Evolutionary conservation across 2,888 invertebrate genomes (phyloP).

Genomic region (Lasioglossum morio): DNA sequence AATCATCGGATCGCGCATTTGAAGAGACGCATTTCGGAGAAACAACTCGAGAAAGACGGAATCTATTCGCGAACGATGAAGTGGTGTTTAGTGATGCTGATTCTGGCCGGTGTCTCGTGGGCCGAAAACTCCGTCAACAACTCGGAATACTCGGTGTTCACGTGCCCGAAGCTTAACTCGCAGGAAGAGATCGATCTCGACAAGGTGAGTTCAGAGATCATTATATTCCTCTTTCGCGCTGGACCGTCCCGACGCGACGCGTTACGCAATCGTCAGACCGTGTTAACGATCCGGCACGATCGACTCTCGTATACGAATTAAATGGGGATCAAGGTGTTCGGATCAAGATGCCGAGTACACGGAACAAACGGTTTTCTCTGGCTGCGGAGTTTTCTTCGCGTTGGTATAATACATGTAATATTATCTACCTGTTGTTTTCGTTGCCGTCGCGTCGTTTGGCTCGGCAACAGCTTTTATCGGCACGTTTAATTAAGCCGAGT

Average conservation of each 20-base stretch:
- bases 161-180: conserved; percentile 72
- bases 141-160: conserved; percentile 58
- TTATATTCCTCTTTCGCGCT: neutral
- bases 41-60: conserved; percentile 15
- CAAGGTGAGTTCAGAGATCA: conserved; percentile 61
- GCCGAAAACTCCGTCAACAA: conserved; percentile 71
- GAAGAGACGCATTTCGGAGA: conserved; percentile 36
- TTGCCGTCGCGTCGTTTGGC: too few relatives aligned
- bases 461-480: too few relatives aligned
- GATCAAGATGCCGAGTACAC: neutral
- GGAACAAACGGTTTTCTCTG: neutral
- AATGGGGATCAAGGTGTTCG: neutral
- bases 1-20: neutral
- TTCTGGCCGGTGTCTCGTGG: conserved; percentile 71
- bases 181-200: conserved; percentile 76
- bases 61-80: conserved; percentile 67
- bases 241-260: neutral
- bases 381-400: too few relatives aligned
- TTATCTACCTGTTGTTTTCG: too few relatives aligned
- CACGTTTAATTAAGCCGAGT: too few relatives aligned
- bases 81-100: conserved; percentile 73
- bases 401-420: too few relatives aligned
- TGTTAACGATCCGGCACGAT: neutral
- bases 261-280: conserved; percentile 27
- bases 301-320: neutral